Evolutionary conservation across 2,888 invertebrate species (phyloP), one percentile per base, ranked within the genome.

Genomic region (Gerosis bhagava): DNA sequence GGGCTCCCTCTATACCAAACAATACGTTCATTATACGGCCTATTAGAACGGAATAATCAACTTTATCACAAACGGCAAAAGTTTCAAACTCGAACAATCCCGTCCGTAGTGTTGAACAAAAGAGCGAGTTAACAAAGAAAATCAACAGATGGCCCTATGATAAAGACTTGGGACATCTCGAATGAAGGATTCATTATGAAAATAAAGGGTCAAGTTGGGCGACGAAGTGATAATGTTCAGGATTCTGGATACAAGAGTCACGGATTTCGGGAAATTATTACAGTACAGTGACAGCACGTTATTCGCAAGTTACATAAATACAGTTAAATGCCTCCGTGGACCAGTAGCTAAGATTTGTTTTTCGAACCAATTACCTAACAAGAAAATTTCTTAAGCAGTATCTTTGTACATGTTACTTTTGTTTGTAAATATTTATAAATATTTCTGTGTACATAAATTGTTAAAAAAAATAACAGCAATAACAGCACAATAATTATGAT

Each of bases 141-240:
- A 72, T 78, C 78, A 82, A 81, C 80, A 81, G 81, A 80, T 82
- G 81, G 72, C 77, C 54, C 65, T 70, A 67, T 62, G 75, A 77
- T 77, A 74, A 70, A 72, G 65, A 68, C n/a, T 62, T 60, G 58
- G 45, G 25, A 46, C 45, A 22, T 39, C 45, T 39, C 45, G 37
- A 37, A 45, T 45, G 45, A 45, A 45, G 45, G 69, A 67, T 75
- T 74, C 71, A 73, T 74, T 70, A 72, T 67, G 66, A 70, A 75
- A 74, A 73, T 76, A 75, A 71, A 73, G 70, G 74, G 66, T 69
- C 70, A 65, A 53, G 56, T 50, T 58, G 57, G 56, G 71, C 75
- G 70, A 72, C 67, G 67, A 70, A 63, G 65, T 40, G 39, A 63
- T 64, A 76, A 78, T 75, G 74, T 77, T 60, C 49, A 48, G 57